These are phyloP conservation scores for Diadophis punctatus DNA, from an alignment of 2,113 vertebrate species.

Conservation along the genomic window DNA sequence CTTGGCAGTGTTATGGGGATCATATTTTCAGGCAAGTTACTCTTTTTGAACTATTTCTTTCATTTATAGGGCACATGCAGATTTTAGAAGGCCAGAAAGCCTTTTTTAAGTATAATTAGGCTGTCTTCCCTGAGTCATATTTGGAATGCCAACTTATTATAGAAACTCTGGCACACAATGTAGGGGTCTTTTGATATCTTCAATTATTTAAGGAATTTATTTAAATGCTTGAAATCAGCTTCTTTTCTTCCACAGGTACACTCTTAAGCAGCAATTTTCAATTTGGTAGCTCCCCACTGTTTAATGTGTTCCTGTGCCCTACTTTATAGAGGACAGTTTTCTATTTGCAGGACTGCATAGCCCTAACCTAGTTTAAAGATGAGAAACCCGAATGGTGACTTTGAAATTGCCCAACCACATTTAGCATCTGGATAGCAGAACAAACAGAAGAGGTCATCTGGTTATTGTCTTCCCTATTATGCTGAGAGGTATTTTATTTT, in stretches of 20 bases:
- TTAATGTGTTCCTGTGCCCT: not conserved
- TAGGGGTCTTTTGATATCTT: not conserved
- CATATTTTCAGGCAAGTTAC: conserved; percentile 53
- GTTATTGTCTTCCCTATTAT: not conserved
- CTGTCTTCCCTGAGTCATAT: conserved; percentile 53
- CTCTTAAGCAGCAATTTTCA: not conserved
- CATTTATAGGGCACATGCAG: conserved; percentile 41
- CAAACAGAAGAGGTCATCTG: not conserved
- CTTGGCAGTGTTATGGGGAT: conserved; percentile 48
- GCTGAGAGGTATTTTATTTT: not conserved
- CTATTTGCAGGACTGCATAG: not conserved
- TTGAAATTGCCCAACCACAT: not conserved
- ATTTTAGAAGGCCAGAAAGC: conserved; percentile 54
- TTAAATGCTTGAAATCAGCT: not conserved
- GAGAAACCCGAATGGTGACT: not conserved
- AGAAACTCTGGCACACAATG: conserved; percentile 1
- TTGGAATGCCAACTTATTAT: conserved; percentile 38
- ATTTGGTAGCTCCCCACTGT: not conserved
- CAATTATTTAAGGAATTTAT: not conserved
- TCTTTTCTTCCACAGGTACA: not conserved
- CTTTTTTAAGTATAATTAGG: conserved; percentile 48
- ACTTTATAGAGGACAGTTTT: not conserved
- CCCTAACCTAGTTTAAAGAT: not conserved
- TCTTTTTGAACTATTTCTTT: conserved; percentile 42
- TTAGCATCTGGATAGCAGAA: not conserved